These are phyloP conservation scores for Spilogale gracilis DNA, from an alignment of 2,113 vertebrate species.

Conservation along the genomic window DNA sequence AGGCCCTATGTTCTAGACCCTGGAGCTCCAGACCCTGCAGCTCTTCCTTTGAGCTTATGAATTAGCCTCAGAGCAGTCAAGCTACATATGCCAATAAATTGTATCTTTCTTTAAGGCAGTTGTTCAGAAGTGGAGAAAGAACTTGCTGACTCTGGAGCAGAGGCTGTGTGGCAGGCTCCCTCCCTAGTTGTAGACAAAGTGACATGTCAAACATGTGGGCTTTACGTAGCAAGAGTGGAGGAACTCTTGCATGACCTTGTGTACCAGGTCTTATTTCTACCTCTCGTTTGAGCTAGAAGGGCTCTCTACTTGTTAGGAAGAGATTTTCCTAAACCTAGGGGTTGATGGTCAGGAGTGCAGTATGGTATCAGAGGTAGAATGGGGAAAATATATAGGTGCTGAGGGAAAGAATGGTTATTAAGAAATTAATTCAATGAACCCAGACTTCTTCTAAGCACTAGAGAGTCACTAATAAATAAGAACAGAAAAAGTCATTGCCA, in stretches of 20 bases:
- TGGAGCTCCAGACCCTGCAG: not conserved
- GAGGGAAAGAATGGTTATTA: not conserved
- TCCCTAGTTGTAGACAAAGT: not conserved
- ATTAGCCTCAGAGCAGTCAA: not conserved
- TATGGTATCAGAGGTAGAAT: not conserved
- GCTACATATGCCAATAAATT: not conserved
- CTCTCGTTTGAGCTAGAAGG: not conserved
- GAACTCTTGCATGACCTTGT: not conserved
- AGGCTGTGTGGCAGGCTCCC: not conserved
- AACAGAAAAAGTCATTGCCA: not conserved
- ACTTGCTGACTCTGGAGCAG: not conserved
- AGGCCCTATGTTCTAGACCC: not conserved
- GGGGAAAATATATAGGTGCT: not conserved
- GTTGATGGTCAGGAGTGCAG: not conserved
- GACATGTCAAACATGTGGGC: not conserved
- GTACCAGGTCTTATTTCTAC: not conserved
- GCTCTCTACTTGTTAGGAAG: not conserved
- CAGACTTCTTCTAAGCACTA: not conserved
- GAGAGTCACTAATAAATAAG: not conserved
- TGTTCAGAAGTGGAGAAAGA: not conserved
- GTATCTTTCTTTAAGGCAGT: not conserved
- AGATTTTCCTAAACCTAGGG: not conserved
- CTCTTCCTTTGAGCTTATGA: not conserved
- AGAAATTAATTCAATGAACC: not conserved
- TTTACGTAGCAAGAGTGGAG: not conserved